phyloP scores from a whole-genome alignment of 2,113 vertebrate genomes.

The Heteronetta atricapilla region DNA sequence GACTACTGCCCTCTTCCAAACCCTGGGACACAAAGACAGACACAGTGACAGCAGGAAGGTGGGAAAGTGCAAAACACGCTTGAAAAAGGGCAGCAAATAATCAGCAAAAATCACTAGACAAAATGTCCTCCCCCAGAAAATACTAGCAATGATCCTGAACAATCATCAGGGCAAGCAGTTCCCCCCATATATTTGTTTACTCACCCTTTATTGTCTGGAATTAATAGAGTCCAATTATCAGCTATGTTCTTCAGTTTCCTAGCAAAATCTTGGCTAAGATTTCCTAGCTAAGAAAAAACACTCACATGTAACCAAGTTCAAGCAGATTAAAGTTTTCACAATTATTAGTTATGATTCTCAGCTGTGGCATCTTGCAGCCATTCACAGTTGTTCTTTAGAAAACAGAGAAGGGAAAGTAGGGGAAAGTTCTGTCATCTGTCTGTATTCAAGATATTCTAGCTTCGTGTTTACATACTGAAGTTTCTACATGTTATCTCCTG shows the following conservation, averaged over 20 bases:
- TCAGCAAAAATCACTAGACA: rapidly evolving
- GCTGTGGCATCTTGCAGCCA: background rate
- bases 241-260: background rate
- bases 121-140: background rate
- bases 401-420: background rate
- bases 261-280: background rate
- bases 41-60: background rate
- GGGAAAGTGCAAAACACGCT: background rate
- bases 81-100: background rate
- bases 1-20: background rate
- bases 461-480: background rate
- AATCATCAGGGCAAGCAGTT: background rate
- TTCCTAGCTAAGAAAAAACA: background rate
- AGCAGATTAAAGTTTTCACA: background rate
- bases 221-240: background rate
- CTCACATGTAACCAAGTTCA: background rate
- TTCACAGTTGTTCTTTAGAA: background rate
- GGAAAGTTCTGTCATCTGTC: background rate
- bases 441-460: background rate
- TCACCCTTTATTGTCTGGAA: background rate
- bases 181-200: background rate
- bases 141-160: background rate
- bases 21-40: background rate
- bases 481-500: background rate
- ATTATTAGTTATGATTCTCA: background rate